Evolutionary conservation across 1,140 invertebrate species (phyloP), one percentile per base, ranked within the genome.

Genomic region (Chymomyza costata): DNA sequence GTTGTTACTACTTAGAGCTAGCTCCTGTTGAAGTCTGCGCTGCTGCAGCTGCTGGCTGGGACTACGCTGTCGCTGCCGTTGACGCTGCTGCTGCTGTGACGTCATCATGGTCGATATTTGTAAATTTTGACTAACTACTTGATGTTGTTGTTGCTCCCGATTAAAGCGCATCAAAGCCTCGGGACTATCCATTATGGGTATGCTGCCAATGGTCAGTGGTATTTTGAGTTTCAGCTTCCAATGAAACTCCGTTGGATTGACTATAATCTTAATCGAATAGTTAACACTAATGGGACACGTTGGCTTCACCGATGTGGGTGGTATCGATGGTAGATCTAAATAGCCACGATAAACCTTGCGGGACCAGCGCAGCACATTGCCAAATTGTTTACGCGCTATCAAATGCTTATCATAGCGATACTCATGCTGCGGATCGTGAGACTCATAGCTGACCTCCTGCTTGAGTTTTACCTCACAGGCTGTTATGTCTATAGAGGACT

Each of bases 201-300:
- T 82, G 30, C 89, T 90, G 25, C 90, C 90, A 63, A 91, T 88
- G 15, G 87, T 87, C 39, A 91, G 66, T 1, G 86, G 82, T 11
- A 88, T 86, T 47, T 87, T 87, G 1, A 85, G 64, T 39, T 83
- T 85, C 32, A 90, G 74, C 71, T 90, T 90, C 58, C 83, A 84
- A 76, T 90, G 87, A 32, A 87, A 76, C 28, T 86, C 85, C 28
- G 74, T 73, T 50, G 86, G 83, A 55, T 82, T 84, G 11, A 87
- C 82, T 45, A 84, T 85, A 34, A 93, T 88, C 83, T 90, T 89
- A 32, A 93, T 74, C 64, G 89, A 87, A 86, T 93, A 93, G 65
- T 90, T 89, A 54, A 93, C 85, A 82, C 90, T 90, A 57, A 93
- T 93, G 38, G 93, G 89, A 40, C 88, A 87, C 57, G 92, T 92